Evolutionary conservation across 2,888 invertebrate species (phyloP).

Genomic region (Bembecia ichneumoniformis): DNA sequence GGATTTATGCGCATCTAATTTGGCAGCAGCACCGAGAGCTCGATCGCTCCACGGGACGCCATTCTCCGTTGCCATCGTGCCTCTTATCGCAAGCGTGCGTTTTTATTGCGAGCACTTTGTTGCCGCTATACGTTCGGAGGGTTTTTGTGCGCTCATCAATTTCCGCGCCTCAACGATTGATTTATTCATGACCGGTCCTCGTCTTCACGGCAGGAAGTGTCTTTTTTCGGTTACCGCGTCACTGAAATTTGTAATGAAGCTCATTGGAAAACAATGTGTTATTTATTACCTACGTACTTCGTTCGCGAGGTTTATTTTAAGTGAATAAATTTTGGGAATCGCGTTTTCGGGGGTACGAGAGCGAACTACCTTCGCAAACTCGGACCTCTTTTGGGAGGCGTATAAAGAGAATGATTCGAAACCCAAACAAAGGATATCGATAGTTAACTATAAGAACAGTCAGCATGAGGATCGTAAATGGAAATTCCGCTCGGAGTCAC

Average conservation of each 20-base stretch:
- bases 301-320: not conserved
- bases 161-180: conserved; percentile 67
- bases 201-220: conserved; percentile 64
- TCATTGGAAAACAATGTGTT: conserved; percentile 67
- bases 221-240: conserved; percentile 52
- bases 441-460: conserved; percentile 57
- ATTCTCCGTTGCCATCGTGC: conserved; percentile 17
- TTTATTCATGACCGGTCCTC: conserved; percentile 67
- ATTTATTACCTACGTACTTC: conserved; percentile 39
- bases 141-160: conserved; percentile 68
- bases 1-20: conserved; percentile 69
- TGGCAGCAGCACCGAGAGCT: conserved; percentile 27
- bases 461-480: conserved; percentile 54
- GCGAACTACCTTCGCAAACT: not conserved
- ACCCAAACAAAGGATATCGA: conserved; percentile 44
- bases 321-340: not conserved
- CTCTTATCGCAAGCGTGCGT: conserved; percentile 49
- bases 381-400: not conserved
- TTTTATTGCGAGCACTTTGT: conserved; percentile 66
- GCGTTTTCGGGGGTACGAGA: not conserved
- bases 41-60: conserved; percentile 38
- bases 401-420: not conserved
- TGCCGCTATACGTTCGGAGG: conserved; percentile 49
- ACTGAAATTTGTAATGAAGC: conserved; percentile 67
- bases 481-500: conserved; percentile 66